Evolutionary conservation across 2,113 vertebrate genomes (phyloP).

Genomic region (Clarias macrocephalus): DNA sequence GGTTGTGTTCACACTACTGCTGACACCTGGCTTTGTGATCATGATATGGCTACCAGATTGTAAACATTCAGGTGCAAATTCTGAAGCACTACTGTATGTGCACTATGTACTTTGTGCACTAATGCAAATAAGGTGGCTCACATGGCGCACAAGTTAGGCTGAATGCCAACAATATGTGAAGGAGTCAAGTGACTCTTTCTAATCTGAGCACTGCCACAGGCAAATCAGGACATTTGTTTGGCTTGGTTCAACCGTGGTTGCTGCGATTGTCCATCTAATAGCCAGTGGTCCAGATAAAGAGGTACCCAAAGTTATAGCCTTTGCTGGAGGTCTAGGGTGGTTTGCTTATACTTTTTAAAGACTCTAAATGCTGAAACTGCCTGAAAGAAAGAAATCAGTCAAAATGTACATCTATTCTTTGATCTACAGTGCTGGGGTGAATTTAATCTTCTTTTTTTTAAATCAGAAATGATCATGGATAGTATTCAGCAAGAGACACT

Average conservation of each 20-base stretch:
- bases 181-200: background rate
- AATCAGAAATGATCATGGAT: background rate
- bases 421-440: background rate
- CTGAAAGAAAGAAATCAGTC: background rate
- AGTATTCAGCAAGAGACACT: background rate
- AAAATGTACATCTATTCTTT: background rate
- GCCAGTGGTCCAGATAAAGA: background rate
- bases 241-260: background rate
- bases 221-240: background rate
- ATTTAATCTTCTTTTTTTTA: background rate
- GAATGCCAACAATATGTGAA: background rate
- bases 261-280: background rate
- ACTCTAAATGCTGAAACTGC: background rate
- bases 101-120: background rate
- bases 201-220: background rate
- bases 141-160: background rate
- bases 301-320: background rate
- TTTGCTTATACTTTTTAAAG: background rate
- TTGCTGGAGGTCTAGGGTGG: background rate
- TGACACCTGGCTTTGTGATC: background rate
- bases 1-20: background rate
- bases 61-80: background rate
- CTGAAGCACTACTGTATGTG: background rate
- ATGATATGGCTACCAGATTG: background rate
- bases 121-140: background rate